Evolutionary conservation across 2,113 vertebrate species (phyloP), one percentile per base, ranked within the genome.

Genomic region (Chloebia gouldiae): DNA sequence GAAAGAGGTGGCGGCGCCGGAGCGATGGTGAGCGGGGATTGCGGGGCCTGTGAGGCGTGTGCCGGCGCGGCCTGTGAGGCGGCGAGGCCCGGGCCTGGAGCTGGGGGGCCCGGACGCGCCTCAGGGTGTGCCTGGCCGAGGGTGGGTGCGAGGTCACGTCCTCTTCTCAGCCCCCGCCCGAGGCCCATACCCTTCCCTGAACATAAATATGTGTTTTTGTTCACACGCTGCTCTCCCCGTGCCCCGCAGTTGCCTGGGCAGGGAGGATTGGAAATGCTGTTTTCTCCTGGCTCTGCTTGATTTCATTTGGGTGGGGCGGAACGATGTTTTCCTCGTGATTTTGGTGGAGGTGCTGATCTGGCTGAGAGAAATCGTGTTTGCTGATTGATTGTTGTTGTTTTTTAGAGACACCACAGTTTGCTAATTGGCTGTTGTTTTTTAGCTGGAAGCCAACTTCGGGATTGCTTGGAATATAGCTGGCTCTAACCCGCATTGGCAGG

Each of bases 11-110:
- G 44, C 13, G 8, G 61, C 11, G 1, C 40, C 13, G 69, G 24
- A 15, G 69, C 24, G 76, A 94, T 94, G 95, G 95, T 96, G 90
- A 96, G 90, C 20, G 23, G 15, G 44, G 25, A 5, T 16, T 13
- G 60, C 8, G 45, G 9, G 51, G 47, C 37, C 11, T 16, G 9
- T 17, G 9, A 3, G 17, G 3, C 31, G 54, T 13, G 71, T 40
- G 27, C 63, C 6, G 17, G 42, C 8, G 85, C 22, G 88, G 92
- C 85, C 88, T 75, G 71, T 5, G 54, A n/a, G 76, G 60, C 40
- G 6, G 65, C 9, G 39, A 54, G 65, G 80, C 60, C 65, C 40
- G n/a, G 87, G 88, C 94, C 80, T 81, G 33, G 79, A 19, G 22
- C 10, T 39, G 30, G 64, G 19, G 45, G 81, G 23, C 42, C 54